A percentile compares a stretch with the other conserved stretches of the same genome.
These are phyloP conservation scores for Novumbra hubbsi DNA, from an alignment of 2,797 vertebrate species.

Conservation along the genomic window DNA sequence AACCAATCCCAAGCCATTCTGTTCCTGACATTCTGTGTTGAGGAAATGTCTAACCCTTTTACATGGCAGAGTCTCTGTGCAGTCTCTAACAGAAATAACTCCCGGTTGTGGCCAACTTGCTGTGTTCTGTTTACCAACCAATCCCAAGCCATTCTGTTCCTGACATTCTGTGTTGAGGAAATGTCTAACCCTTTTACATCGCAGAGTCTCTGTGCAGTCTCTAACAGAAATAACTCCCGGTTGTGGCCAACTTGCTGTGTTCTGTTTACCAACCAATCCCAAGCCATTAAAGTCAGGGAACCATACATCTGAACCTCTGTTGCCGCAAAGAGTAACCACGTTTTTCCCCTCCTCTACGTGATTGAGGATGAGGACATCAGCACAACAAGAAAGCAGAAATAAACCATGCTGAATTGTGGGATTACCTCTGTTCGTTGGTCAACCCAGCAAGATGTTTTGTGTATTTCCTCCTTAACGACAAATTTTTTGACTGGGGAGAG, in stretches of 20 bases:
- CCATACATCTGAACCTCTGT: constrained; percentile 34
- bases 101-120: constrained; percentile 22
- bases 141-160: constrained; percentile 29
- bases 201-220: constrained; percentile 28
- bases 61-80: constrained; percentile 26
- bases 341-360: constrained; percentile 24
- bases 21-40: not conserved
- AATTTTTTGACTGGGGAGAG: constrained; percentile 24
- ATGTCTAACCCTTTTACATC: constrained; percentile 23
- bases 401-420: constrained; percentile 17
- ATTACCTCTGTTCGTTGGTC: constrained; percentile 32
- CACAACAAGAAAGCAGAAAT: constrained; percentile 19
- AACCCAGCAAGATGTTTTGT: not conserved
- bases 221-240: constrained; percentile 22
- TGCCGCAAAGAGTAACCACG: constrained; percentile 30
- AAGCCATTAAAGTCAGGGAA: constrained; percentile 36
- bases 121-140: constrained; percentile 50
- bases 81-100: constrained; percentile 25
- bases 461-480: constrained; percentile 13
- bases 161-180: not conserved
- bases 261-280: constrained; percentile 49
- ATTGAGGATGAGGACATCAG: constrained; percentile 16
- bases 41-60: constrained; percentile 21
- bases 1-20: constrained; percentile 38
- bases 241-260: constrained; percentile 33